phyloP scores from a whole-genome alignment of 2,888 invertebrate genomes.

The Busseola fusca region DNA sequence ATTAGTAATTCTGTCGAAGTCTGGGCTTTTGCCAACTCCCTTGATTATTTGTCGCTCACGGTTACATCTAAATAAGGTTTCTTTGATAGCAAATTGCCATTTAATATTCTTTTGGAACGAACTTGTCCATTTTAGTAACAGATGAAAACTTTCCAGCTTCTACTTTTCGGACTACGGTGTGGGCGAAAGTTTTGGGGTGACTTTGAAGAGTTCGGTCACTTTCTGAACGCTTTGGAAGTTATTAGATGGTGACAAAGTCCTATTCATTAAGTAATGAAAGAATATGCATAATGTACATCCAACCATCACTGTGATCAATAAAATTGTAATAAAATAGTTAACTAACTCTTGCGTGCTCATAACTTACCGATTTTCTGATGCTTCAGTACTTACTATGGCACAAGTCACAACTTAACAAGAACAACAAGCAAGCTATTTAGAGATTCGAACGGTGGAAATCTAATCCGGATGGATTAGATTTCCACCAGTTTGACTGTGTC shows the following conservation, averaged over 20 bases:
- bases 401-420: constrained; percentile 11
- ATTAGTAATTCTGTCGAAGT: constrained; percentile 50
- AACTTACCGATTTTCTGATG: constrained; percentile 36
- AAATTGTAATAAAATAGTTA: background rate
- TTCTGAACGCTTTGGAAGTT: background rate
- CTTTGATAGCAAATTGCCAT: constrained; percentile 41
- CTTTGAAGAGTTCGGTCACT: constrained; percentile 15
- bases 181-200: constrained; percentile 12
- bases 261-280: background rate
- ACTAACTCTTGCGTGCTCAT: background rate
- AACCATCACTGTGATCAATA: constrained; percentile 10
- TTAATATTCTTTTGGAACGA: constrained; percentile 39
- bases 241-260: background rate
- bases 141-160: constrained; percentile 24
- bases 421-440: constrained; percentile 17
- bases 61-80: constrained; percentile 34
- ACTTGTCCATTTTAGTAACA: constrained; percentile 21
- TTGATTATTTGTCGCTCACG: constrained; percentile 41
- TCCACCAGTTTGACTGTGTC: constrained; percentile 9
- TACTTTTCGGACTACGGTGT: constrained; percentile 14
- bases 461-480: constrained; percentile 31
- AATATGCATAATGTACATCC: background rate
- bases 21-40: constrained; percentile 31
- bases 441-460: constrained; percentile 8
- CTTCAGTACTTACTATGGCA: constrained; percentile 8